Percentiles rank a stretch among this genome's conserved stretches.
Evolutionary conservation across 2,113 vertebrate species (phyloP).

Genomic region (Baryphthengus martii): DNA sequence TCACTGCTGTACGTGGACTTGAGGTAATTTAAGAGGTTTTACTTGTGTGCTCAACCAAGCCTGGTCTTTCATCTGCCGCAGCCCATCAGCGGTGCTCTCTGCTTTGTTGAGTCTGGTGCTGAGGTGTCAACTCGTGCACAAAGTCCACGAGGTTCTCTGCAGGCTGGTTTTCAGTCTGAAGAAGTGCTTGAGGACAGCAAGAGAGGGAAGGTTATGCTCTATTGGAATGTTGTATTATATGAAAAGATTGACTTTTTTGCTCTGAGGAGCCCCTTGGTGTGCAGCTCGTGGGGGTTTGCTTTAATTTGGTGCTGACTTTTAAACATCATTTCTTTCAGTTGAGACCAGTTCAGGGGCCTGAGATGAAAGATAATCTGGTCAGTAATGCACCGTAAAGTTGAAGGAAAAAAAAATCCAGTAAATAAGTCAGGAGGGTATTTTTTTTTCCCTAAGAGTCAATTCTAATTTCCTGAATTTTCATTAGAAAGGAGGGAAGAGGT

Average conservation of each 20-base stretch:
- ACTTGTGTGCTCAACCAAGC: background rate
- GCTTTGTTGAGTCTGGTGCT: background rate
- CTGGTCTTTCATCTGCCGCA: background rate
- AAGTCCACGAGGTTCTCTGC: background rate
- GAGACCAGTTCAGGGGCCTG: background rate
- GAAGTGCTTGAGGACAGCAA: background rate
- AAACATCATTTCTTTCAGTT: slow-evolving; percentile 24
- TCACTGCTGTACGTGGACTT: no score
- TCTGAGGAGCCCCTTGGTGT: background rate
- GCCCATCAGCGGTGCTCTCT: background rate
- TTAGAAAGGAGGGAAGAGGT: background rate
- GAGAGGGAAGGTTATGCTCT: fast-evolving
- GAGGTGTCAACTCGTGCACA: no score
- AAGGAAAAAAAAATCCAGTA: background rate
- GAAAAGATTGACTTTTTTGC: background rate
- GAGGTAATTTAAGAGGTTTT: no score
- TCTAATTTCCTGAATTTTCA: slow-evolving; percentile 14
- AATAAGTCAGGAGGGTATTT: background rate
- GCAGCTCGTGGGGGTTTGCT: background rate
- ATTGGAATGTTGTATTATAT: fast-evolving
- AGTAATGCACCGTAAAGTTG: slow-evolving; percentile 46
- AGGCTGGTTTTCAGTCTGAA: background rate
- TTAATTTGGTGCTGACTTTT: slow-evolving; percentile 41
- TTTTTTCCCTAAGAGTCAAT: background rate
- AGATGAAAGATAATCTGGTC: slow-evolving; percentile 35